Percentiles rank a stretch among this genome's conserved stretches.
Evolutionary conservation across 2,888 invertebrate species (phyloP).

Genomic region (Blera fallax): DNA sequence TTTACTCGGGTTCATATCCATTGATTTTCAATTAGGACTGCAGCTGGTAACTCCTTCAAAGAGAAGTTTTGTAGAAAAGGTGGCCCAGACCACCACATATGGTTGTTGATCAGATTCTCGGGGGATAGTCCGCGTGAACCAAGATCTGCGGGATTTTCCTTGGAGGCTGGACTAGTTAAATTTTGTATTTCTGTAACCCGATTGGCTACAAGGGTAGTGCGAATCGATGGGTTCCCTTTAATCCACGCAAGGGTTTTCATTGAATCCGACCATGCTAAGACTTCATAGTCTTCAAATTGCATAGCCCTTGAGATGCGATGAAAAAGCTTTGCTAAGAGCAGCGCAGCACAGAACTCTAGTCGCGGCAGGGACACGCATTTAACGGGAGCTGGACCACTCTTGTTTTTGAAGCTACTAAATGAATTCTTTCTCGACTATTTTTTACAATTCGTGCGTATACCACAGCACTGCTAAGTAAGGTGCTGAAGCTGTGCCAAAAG

Average conservation of each 20-base stretch:
- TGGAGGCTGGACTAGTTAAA: background rate
- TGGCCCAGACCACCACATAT: conserved; percentile 4
- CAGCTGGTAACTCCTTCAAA: background rate
- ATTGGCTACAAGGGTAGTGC: background rate
- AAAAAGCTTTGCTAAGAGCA: background rate
- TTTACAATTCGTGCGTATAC: background rate
- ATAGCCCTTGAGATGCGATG: background rate
- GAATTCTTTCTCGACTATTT: no score
- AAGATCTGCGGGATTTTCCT: background rate
- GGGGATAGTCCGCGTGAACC: background rate
- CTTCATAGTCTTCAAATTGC: background rate
- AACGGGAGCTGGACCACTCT: background rate
- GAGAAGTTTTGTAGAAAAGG: background rate
- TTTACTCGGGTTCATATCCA: background rate
- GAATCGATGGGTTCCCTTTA: background rate
- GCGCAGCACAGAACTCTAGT: background rate
- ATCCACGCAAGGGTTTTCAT: background rate
- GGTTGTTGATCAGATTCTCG: background rate
- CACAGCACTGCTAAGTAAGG: background rate
- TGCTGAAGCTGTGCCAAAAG: background rate
- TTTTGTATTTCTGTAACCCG: background rate
- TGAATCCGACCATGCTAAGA: background rate
- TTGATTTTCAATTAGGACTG: background rate
- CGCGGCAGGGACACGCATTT: background rate
- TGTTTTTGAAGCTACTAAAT: background rate